phyloP scores from a whole-genome alignment of 1,140 invertebrate species.

The Caligus rogercresseyi region DNA sequence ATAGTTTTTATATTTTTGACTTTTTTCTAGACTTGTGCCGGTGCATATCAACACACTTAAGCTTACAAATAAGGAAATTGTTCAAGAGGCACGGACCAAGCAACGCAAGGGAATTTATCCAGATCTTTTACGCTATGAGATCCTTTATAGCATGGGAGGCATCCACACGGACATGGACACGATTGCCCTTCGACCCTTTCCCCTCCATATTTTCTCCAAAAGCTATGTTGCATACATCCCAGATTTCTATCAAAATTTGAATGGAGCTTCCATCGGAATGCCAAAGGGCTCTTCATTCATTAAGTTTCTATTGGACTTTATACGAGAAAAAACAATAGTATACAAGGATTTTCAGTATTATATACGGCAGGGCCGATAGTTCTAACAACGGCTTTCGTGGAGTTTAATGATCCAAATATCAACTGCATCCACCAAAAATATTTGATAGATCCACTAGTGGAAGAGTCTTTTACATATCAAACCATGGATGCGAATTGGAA shows the following conservation, averaged over 20 bases:
- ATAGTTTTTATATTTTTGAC: no score
- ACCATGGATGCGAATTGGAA: not conserved
- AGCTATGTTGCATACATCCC: not conserved
- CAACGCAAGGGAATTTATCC: not conserved
- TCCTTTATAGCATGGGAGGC: not conserved
- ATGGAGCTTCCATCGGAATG: not conserved
- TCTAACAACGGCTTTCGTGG: not conserved
- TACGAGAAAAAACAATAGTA: not conserved
- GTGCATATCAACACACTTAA: not conserved
- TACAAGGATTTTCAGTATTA: not conserved
- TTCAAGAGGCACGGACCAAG: not conserved
- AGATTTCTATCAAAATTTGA: not conserved
- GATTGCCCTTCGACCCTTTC: not conserved
- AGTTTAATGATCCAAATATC: not conserved
- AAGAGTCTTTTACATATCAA: not conserved
- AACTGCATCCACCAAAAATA: not conserved
- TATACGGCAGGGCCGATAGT: not conserved
- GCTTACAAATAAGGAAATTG: not conserved
- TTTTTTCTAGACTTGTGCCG: not conserved
- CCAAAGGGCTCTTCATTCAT: not conserved
- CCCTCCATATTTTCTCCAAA: not conserved
- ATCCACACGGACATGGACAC: not conserved
- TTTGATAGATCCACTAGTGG: not conserved
- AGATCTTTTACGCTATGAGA: not conserved
- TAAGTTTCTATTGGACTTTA: not conserved